These are phyloP conservation scores for Chloroclystis v-ata DNA, from an alignment of 2,888 invertebrate genomes.

Conservation along the genomic window DNA sequence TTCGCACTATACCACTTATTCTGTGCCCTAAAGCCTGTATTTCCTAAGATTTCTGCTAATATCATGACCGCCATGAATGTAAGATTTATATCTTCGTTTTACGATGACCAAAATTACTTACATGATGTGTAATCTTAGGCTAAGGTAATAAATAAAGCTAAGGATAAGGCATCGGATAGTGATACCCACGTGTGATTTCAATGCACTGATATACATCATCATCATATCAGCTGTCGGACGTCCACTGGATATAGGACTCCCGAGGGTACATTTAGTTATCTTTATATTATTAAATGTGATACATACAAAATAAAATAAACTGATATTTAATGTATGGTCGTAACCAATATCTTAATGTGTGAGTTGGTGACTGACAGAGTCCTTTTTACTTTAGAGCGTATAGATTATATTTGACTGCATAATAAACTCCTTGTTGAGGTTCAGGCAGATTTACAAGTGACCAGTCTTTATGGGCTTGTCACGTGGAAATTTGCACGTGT, in stretches of 20 bases:
- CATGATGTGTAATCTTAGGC: background rate
- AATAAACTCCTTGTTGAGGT: background rate
- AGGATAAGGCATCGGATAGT: too few species aligned
- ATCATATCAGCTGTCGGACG: too few species aligned
- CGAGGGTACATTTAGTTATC: too few species aligned
- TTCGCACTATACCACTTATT: conserved; percentile 54
- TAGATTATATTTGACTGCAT: background rate
- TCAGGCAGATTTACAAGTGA: conserved; percentile 1
- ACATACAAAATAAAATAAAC: too few species aligned
- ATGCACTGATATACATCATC: too few species aligned
- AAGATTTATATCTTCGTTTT: conserved; percentile 1
- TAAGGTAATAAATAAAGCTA: too few species aligned
- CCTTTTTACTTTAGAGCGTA: background rate
- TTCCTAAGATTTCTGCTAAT: background rate
- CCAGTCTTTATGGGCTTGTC: conserved; percentile 2
- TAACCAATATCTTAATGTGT: too few species aligned
- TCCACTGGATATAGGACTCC: too few species aligned
- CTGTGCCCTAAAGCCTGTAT: conserved; percentile 40
- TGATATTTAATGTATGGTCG: too few species aligned
- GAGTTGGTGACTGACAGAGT: background rate
- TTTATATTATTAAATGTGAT: too few species aligned
- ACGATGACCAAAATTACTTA: background rate
- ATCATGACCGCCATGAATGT: background rate
- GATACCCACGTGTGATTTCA: too few species aligned
- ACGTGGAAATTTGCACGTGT: conserved; percentile 3